Evolutionary conservation across 2,888 invertebrate species (phyloP).

Genomic region (Nowickia ferox): DNA sequence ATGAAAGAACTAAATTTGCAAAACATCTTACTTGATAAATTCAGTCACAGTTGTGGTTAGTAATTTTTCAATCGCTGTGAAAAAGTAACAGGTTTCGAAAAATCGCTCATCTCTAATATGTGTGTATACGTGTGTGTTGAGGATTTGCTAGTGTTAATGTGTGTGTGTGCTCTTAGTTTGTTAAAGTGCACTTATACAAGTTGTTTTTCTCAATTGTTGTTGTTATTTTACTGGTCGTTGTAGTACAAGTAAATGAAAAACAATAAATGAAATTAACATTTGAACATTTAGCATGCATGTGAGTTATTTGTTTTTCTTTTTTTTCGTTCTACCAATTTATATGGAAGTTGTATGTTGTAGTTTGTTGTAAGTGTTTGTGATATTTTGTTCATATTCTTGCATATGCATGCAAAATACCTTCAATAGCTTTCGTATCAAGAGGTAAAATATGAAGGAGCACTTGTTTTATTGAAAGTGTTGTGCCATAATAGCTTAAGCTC

Average conservation of each 20-base stretch:
- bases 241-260: conserved; percentile 56
- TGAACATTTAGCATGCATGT: conserved; percentile 54
- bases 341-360: background rate
- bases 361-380: conserved; percentile 9
- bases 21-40: no score
- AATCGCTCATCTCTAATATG: no score
- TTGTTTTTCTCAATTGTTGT: conserved; percentile 50
- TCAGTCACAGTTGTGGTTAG: no score
- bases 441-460: conserved; percentile 48
- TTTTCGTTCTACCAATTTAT: background rate
- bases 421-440: conserved; percentile 54
- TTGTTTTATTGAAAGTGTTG: conserved; percentile 56
- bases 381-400: conserved; percentile 14
- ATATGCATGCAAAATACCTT: conserved; percentile 44
- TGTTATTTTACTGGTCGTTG: conserved; percentile 22
- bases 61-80: no score
- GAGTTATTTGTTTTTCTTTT: background rate
- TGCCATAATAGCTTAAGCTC: conserved; percentile 50
- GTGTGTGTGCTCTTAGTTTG: background rate
- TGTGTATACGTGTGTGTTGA: background rate
- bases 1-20: no score
- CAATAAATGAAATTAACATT: conserved; percentile 69
- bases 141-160: no score
- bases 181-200: conserved; percentile 32
- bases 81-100: no score